phyloP scores from a whole-genome alignment of 2,888 invertebrate genomes.

The Spisula solida region DNA sequence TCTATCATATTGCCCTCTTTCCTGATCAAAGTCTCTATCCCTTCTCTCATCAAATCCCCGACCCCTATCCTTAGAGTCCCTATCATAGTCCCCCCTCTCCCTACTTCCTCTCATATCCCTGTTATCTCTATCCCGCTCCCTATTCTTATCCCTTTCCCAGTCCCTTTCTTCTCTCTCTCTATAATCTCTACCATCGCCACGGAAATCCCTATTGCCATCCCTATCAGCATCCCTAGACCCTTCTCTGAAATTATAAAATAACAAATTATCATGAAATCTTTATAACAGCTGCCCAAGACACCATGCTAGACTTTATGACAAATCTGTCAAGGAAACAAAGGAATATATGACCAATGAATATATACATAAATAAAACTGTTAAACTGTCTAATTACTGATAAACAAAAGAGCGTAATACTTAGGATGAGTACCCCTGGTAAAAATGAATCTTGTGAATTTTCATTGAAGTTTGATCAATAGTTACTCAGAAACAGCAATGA shows the following conservation, averaged over 20 bases:
- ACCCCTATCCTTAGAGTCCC: constrained; percentile 69
- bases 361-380: too few relatives aligned
- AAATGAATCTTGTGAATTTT: too few relatives aligned
- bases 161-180: constrained; percentile 69
- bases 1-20: constrained; percentile 51
- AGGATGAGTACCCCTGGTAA: too few relatives aligned
- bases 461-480: too few relatives aligned
- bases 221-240: constrained; percentile 73
- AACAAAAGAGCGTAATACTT: too few relatives aligned
- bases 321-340: too few relatives aligned
- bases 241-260: constrained; percentile 40
- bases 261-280: neutral
- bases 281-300: too few relatives aligned
- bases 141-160: constrained; percentile 35
- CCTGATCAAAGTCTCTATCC: constrained; percentile 60
- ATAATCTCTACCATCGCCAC: constrained; percentile 69
- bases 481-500: too few relatives aligned
- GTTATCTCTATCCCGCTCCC: constrained; percentile 59
- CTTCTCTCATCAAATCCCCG: constrained; percentile 65
- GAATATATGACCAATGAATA: too few relatives aligned
- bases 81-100: constrained; percentile 57
- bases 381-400: too few relatives aligned
- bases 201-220: constrained; percentile 62
- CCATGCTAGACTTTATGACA: too few relatives aligned
- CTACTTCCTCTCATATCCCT: constrained; percentile 53